These are phyloP conservation scores for Saguinus midas DNA, from an alignment of 2,113 vertebrate genomes.

Conservation along the genomic window DNA sequence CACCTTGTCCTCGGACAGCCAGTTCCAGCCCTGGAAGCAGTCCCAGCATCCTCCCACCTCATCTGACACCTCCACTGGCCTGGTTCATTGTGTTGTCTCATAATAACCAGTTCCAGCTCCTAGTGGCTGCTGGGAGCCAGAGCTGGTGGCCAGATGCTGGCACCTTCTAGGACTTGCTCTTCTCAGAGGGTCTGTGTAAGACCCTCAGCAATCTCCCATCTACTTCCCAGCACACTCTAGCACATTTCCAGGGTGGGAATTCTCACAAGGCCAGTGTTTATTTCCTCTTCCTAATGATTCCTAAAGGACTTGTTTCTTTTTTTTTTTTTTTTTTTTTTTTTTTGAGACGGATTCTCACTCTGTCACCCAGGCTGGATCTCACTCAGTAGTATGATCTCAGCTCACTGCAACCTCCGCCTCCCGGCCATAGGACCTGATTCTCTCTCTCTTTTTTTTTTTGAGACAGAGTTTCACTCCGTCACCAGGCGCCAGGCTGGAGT, in stretches of 20 bases:
- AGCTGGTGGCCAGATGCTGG: neutral
- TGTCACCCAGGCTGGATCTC: too few species aligned
- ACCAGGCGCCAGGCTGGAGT: too few species aligned
- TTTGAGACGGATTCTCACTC: too few species aligned
- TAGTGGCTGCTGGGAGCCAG: neutral
- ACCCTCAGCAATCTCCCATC: neutral
- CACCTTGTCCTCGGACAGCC: neutral
- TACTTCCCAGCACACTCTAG: neutral
- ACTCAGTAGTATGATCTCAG: too few species aligned
- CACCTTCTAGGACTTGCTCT: neutral
- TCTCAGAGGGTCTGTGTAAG: neutral
- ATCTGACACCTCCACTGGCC: slow-evolving; percentile 12
- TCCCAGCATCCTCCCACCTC: neutral
- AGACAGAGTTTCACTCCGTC: too few species aligned
- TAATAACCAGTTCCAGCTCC: neutral
- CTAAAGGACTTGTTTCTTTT: neutral
- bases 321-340: too few species aligned
- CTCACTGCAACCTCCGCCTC: too few species aligned
- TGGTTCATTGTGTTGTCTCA: neutral
- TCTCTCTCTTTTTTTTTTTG: too few species aligned
- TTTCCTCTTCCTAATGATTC: neutral
- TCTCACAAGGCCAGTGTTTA: neutral
- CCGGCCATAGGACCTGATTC: too few species aligned
- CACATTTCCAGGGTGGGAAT: neutral
- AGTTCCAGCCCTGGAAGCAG: neutral